Evolutionary conservation across 2,797 vertebrate species (phyloP).

Genomic region (Anguilla obscura): DNA sequence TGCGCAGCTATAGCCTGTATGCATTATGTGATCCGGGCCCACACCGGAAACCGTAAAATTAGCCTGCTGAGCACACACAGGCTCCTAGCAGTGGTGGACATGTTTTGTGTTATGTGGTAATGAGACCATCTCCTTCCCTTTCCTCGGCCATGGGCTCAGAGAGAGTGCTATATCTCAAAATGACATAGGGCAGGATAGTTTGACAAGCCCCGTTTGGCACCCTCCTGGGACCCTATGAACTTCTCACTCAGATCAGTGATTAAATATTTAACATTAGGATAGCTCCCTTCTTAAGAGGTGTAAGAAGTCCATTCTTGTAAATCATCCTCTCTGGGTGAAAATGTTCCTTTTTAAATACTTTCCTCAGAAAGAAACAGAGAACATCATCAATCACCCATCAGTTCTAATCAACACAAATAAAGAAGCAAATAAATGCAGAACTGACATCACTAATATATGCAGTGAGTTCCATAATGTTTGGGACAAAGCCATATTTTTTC

Average conservation of each 20-base stretch:
- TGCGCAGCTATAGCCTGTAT: neutral
- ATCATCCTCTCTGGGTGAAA: constrained; percentile 18
- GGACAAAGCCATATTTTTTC: too few relatives aligned
- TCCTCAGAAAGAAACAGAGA: neutral
- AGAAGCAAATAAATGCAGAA: neutral
- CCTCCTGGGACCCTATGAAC: constrained; percentile 59
- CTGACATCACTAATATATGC: neutral
- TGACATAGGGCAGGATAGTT: constrained; percentile 42
- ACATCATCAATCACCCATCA: neutral
- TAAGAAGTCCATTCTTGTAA: constrained; percentile 21
- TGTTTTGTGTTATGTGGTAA: neutral
- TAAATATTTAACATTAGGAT: constrained; percentile 69
- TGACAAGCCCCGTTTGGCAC: constrained; percentile 50
- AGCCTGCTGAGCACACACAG: constrained; percentile 9
- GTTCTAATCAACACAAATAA: neutral
- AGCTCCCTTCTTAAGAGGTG: constrained; percentile 52
- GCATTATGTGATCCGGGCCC: neutral
- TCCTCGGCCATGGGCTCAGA: constrained; percentile 21
- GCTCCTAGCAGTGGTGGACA: neutral
- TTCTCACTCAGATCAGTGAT: constrained; percentile 57
- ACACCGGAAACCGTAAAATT: neutral
- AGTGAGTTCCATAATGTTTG: too few relatives aligned
- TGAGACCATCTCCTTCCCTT: neutral
- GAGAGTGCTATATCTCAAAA: constrained; percentile 47
- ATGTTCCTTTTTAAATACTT: neutral